Evolutionary conservation across 35 echinoderm and acorn worm species (phyloP).

Genomic region (Chiridota heheva): DNA sequence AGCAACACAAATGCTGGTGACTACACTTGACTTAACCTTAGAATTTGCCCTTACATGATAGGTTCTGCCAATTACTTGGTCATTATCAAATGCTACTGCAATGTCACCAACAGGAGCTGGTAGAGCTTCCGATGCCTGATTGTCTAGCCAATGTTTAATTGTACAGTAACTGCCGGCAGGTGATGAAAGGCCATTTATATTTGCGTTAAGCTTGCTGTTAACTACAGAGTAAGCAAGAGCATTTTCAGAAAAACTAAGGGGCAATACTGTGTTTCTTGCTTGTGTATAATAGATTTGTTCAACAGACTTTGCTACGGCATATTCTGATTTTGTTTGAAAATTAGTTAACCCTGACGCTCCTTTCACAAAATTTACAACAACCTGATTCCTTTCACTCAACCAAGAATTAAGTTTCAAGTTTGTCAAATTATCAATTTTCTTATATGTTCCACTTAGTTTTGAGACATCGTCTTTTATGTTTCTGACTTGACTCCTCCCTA

Average conservation of each 20-base stretch:
- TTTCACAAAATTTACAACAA: too few species aligned
- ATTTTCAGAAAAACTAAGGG: slow-evolving; percentile 31
- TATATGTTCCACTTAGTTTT: too few species aligned
- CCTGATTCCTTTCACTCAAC: too few species aligned
- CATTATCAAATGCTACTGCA: slow-evolving; percentile 52
- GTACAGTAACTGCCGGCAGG: slow-evolving; percentile 11
- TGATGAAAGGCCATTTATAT: slow-evolving; percentile 5
- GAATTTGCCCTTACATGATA: slow-evolving; percentile 44
- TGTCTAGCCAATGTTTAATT: not conserved
- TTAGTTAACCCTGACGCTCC: too few species aligned
- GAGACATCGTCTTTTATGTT: too few species aligned
- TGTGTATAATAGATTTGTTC: too few species aligned
- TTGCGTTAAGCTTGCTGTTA: not conserved
- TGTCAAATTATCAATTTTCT: too few species aligned
- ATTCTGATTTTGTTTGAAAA: too few species aligned
- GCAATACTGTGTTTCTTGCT: too few species aligned
- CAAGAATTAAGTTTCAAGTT: too few species aligned
- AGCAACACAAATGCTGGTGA: slow-evolving; percentile 32
- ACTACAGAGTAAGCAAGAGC: not conserved
- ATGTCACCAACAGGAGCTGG: slow-evolving; percentile 21
- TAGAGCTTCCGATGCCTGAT: not conserved
- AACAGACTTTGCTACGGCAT: too few species aligned
- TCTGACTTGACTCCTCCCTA: too few species aligned
- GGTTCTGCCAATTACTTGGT: slow-evolving; percentile 43
- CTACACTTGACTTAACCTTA: slow-evolving; percentile 41